Evolutionary conservation across 2,888 invertebrate species (phyloP).

Genomic region (Tuberolachnus salignus): DNA sequence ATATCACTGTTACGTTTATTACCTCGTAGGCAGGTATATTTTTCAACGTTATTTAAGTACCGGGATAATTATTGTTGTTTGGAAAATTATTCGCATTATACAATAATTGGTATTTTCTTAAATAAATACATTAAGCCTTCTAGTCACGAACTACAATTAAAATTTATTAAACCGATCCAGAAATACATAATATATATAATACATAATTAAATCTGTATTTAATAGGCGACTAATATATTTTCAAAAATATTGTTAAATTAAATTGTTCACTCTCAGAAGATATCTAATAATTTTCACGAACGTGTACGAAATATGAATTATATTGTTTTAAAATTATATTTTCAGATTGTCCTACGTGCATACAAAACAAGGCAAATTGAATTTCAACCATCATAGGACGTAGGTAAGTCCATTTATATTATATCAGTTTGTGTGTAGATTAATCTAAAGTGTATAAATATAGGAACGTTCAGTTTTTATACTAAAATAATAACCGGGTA

Average conservation of each 20-base stretch:
- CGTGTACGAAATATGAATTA: not conserved
- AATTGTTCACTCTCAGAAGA: not conserved
- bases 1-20: not conserved
- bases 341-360: not conserved
- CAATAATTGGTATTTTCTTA: not conserved
- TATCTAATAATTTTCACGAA: not conserved
- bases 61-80: not conserved
- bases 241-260: not conserved
- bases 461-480: too few species aligned
- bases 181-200: not conserved
- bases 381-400: not conserved
- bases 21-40: not conserved
- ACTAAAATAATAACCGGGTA: too few species aligned
- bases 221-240: too few species aligned
- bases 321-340: not conserved
- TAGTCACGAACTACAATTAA: not conserved
- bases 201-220: not conserved
- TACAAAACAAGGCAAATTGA: not conserved
- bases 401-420: conserved; percentile 12
- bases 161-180: not conserved
- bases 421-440: too few species aligned
- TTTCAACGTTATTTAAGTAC: not conserved
- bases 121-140: not conserved
- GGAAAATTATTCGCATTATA: not conserved
- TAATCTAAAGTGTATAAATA: too few species aligned